Evolutionary conservation across 1,140 invertebrate species (phyloP).

Genomic region (Penaeus vannamei): DNA sequence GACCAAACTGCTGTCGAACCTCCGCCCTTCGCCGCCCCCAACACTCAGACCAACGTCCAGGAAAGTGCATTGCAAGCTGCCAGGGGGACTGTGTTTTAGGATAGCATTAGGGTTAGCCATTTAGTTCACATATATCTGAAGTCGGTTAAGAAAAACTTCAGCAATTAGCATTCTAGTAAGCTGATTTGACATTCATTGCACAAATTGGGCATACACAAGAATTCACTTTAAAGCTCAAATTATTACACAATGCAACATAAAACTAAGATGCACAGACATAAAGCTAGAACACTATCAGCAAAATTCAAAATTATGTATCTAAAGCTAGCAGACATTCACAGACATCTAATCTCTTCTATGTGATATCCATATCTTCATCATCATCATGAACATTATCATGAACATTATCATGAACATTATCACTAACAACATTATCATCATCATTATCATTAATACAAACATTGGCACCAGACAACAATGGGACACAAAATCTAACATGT

Average conservation of each 20-base stretch:
- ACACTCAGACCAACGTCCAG: conserved; percentile 82
- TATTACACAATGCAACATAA: neutral
- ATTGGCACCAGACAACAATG: too few relatives aligned
- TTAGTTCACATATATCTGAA: conserved; percentile 24
- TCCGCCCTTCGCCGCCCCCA: conserved; percentile 82
- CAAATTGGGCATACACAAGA: conserved; percentile 48
- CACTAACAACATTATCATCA: too few relatives aligned
- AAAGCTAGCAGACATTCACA: neutral
- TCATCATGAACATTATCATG: neutral
- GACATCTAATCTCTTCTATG: too few relatives aligned
- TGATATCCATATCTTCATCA: conserved; percentile 10
- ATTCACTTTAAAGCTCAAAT: conserved; percentile 42
- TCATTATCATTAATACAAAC: too few relatives aligned
- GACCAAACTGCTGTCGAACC: conserved; percentile 74
- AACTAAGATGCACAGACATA: conserved; percentile 29
- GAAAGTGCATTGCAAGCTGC: conserved; percentile 85
- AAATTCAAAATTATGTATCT: conserved; percentile 31
- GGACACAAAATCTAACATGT: conserved; percentile 28
- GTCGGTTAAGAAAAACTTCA: neutral
- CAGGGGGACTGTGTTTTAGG: conserved; percentile 66
- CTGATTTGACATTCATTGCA: conserved; percentile 36
- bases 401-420: neutral
- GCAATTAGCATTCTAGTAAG: too few relatives aligned
- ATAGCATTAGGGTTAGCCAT: conserved; percentile 68
- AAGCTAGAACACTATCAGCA: conserved; percentile 43